These are phyloP conservation scores for Anastrepha obliqua DNA, from an alignment of 1,140 invertebrate genomes.

Conservation along the genomic window DNA sequence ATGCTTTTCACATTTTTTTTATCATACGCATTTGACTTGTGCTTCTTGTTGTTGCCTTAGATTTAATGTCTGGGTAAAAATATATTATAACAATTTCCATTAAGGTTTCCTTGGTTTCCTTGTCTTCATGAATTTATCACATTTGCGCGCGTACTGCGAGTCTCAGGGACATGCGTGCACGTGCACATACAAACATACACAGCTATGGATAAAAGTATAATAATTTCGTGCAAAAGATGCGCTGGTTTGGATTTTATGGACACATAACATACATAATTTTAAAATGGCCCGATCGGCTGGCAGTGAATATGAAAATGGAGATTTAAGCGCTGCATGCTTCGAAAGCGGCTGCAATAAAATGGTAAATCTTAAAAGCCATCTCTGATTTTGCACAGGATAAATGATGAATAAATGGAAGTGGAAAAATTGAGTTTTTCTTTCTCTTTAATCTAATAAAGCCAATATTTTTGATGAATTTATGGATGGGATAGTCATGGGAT, in stretches of 20 bases:
- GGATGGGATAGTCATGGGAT: too few species aligned
- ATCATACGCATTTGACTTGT: neutral
- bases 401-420: too few species aligned
- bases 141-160: neutral
- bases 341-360: too few species aligned
- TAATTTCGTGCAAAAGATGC: neutral
- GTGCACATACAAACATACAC: neutral
- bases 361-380: too few species aligned
- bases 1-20: neutral
- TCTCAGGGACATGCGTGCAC: neutral
- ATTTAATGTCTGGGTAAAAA: constrained; percentile 5
- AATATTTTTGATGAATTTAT: too few species aligned
- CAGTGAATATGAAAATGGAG: neutral
- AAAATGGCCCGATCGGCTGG: neutral
- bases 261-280: neutral
- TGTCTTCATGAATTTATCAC: constrained; percentile 33
- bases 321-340: neutral
- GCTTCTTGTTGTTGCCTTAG: neutral
- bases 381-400: too few species aligned
- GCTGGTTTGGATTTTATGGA: neutral
- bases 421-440: too few species aligned
- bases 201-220: neutral
- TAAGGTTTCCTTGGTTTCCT: neutral
- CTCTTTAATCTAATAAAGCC: too few species aligned
- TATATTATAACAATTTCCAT: constrained; percentile 15